Evolutionary conservation across 1,140 invertebrate species (phyloP).

Genomic region (Scylla paramamosain): DNA sequence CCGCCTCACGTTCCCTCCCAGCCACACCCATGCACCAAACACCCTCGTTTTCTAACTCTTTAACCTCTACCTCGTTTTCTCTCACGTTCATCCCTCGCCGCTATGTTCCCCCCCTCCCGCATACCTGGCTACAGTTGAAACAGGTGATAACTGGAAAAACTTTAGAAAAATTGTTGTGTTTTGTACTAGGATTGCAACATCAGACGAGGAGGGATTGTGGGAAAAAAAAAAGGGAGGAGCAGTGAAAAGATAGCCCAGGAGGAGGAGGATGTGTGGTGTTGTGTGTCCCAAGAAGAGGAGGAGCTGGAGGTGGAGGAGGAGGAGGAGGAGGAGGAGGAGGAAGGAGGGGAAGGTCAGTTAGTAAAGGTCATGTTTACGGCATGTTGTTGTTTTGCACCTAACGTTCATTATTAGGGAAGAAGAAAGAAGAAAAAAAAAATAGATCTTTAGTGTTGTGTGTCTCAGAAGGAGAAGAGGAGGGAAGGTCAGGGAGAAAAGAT

Average conservation of each 20-base stretch:
- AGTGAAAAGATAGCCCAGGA: not conserved
- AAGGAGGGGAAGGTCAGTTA: not conserved
- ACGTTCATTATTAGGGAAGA: too few species aligned
- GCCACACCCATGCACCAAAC: not conserved
- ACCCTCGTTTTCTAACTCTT: not conserved
- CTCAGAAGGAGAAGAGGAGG: too few species aligned
- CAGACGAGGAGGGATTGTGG: not conserved
- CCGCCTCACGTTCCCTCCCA: not conserved
- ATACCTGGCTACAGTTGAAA: not conserved
- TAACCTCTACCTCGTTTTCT: not conserved
- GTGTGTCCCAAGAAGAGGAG: not conserved
- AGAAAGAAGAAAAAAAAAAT: too few species aligned
- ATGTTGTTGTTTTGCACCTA: too few species aligned
- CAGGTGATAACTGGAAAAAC: not conserved
- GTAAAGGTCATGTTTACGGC: too few species aligned
- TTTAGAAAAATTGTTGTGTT: not conserved
- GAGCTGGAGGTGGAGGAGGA: not conserved
- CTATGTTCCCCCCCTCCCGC: not conserved
- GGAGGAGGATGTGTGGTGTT: constrained; percentile 7
- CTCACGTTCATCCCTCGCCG: not conserved
- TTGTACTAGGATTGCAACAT: not conserved
- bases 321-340: constrained; percentile 3
- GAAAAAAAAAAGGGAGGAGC: not conserved
- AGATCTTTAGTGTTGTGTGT: too few species aligned
- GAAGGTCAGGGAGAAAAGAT: too few species aligned